Evolutionary conservation across 1,140 invertebrate genomes (phyloP), one percentile per base, ranked within the genome.

Genomic region (Drosophila quadrilineata): DNA sequence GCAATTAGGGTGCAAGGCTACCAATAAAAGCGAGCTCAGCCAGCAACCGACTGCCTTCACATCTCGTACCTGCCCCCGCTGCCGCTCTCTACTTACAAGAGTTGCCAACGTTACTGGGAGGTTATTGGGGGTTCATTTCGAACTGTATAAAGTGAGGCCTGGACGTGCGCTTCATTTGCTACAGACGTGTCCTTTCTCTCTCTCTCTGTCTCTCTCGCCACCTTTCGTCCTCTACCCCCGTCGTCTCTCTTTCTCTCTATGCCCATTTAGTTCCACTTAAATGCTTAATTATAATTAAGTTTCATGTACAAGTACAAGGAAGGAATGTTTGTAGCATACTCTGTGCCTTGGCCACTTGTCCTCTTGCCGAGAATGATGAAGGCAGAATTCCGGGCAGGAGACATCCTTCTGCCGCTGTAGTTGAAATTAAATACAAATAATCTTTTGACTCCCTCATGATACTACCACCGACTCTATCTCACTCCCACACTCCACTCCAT

Each of bases 251-350:
- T n/a, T n/a, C n/a, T n/a, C n/a, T n/a, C n/a, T n/a, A n/a, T n/a
- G n/a, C n/a, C n/a, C n/a, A n/a, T n/a, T 71, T 65, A 64, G 65
- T 77, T 87, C 74, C 77, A 77, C 76, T 82, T 84, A 77, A 87
- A 77, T 87, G 76, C 84, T 87, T 82, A 77, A 84, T 77, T 87
- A 84, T 87, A 87, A 87, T 87, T 87, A 74, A 84, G 82, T 87
- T 87, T 60, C 64, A 60, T 77, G 60, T 69, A 69, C 46, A 59
- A 28, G 33, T 28, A 62, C 41, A 17, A 56, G 16, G 24, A 43
- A 45, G n/a, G n/a, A n/a, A n/a, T n/a, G n/a, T n/a, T n/a, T n/a
- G n/a, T n/a, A n/a, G n/a, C n/a, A n/a, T n/a, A n/a, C n/a, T n/a
- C 40, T 75, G 73, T 84, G 63, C 67, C 60, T 70, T 49, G 40